Evolutionary conservation across 2,797 vertebrate species (phyloP).

Genomic region (Serranus cabrilla): DNA sequence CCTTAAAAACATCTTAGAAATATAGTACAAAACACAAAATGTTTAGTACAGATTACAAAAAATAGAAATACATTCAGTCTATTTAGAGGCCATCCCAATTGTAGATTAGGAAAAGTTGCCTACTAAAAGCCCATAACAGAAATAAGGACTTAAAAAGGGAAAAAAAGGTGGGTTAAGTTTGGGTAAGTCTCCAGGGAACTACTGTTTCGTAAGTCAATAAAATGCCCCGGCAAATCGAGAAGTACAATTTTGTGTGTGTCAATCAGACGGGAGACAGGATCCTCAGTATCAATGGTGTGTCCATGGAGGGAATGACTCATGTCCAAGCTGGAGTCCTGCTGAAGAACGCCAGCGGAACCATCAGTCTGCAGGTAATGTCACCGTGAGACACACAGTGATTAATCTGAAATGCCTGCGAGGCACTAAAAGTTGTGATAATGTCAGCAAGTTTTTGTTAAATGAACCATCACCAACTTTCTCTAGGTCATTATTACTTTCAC

Average conservation of each 20-base stretch:
- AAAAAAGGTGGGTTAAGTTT: not conserved
- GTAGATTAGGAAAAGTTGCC: not conserved
- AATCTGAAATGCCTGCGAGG: conserved; percentile 20
- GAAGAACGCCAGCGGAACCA: conserved; percentile 86
- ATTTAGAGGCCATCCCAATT: not conserved
- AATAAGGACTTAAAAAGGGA: not conserved
- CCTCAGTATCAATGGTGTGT: conserved; percentile 90
- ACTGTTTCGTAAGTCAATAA: not conserved
- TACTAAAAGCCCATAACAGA: not conserved
- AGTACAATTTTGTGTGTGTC: conserved; percentile 28
- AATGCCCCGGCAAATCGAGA: not conserved
- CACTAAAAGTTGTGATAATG: conserved; percentile 6
- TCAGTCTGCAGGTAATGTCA: conserved; percentile 90
- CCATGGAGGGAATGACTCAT: conserved; percentile 91
- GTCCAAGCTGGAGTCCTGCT: conserved; percentile 89
- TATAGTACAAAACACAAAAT: not conserved
- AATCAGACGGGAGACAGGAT: conserved; percentile 91
- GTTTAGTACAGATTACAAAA: not conserved
- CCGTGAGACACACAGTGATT: conserved; percentile 21
- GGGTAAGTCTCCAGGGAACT: not conserved
- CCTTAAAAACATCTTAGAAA: not conserved
- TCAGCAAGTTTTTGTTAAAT: conserved; percentile 34
- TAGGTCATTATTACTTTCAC: conserved; percentile 17
- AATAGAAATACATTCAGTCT: not conserved
- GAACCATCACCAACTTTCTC: conserved; percentile 14